A percentile compares a stretch with the other conserved stretches of the same genome.
These are phyloP conservation scores for Lymantria dispar DNA, from an alignment of 2,888 invertebrate genomes.

Conservation along the genomic window DNA sequence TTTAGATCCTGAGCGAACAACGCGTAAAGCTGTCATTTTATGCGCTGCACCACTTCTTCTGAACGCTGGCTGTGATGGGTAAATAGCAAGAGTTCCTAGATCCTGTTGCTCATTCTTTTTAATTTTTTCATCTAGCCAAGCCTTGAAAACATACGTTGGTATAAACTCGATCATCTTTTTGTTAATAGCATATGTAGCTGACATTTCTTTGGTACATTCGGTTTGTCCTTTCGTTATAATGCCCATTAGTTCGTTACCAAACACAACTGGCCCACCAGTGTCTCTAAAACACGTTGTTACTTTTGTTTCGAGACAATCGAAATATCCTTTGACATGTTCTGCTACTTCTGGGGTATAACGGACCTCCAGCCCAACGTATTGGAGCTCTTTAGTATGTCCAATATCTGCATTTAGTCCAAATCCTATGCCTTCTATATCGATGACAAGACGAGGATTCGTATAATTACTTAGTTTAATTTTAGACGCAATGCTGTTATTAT, in stretches of 20 bases:
- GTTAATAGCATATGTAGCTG: conserved; percentile 56
- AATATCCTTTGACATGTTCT: conserved; percentile 43
- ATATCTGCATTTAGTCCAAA: conserved; percentile 66
- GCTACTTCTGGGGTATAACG: conserved; percentile 29
- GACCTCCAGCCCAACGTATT: conserved; percentile 63
- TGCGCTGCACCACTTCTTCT: background rate
- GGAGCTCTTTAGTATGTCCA: conserved; percentile 53
- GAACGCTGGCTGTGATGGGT: conserved; percentile 45
- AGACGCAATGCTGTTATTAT: conserved; percentile 54
- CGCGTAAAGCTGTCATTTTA: background rate
- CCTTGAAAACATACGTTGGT: conserved; percentile 61
- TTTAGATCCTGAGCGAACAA: background rate
- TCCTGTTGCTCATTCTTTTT: conserved; percentile 54
- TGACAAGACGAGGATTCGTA: conserved; percentile 41
- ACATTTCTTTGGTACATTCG: conserved; percentile 60
- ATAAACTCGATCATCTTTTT: conserved; percentile 57
- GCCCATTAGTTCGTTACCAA: conserved; percentile 63
- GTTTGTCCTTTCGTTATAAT: conserved; percentile 55
- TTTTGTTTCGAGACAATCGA: conserved; percentile 71
- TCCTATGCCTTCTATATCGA: conserved; percentile 61
- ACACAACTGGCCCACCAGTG: conserved; percentile 62
- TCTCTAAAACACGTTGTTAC: conserved; percentile 68
- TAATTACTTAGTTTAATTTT: conserved; percentile 60
- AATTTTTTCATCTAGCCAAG: conserved; percentile 67
- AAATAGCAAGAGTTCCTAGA: conserved; percentile 38